A percentile compares a stretch with the other conserved stretches of the same genome.
Evolutionary conservation across 2,888 invertebrate species (phyloP).

Genomic region (Phaonia tiefii): DNA sequence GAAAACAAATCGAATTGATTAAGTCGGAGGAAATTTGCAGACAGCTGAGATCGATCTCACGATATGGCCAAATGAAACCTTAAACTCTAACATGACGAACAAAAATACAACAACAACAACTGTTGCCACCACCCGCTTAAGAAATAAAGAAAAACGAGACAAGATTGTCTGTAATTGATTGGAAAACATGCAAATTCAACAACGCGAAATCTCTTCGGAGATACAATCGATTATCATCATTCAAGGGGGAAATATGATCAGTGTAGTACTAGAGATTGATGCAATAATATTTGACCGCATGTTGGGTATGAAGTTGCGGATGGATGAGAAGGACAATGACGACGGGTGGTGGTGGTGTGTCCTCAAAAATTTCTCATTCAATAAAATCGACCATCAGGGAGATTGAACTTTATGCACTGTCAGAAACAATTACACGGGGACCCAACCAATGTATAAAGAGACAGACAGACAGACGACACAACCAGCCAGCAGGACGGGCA

Average conservation of each 20-base stretch:
- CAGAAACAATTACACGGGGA: slow-evolving; percentile 11
- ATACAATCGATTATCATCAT: neutral
- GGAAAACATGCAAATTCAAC: slow-evolving; percentile 36
- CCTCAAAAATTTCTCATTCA: slow-evolving; percentile 1
- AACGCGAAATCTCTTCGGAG: neutral
- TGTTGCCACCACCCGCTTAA: slow-evolving; percentile 23
- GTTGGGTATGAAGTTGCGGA: no score
- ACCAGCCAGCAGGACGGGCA: no score
- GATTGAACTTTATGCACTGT: slow-evolving; percentile 20
- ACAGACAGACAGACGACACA: neutral
- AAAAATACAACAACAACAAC: slow-evolving; percentile 22
- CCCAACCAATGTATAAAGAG: neutral
- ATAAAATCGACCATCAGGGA: neutral
- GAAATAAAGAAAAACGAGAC: neutral
- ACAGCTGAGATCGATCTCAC: slow-evolving; percentile 35
- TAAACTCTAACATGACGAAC: neutral
- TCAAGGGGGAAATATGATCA: neutral
- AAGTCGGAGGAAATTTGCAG: slow-evolving; percentile 25
- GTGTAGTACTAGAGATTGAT: neutral
- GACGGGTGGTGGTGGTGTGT: no score
- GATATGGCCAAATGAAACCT: neutral
- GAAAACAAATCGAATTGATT: slow-evolving; percentile 30
- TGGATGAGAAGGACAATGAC: no score
- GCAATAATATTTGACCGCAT: neutral
- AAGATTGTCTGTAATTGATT: slow-evolving; percentile 48